Conservation (phyloP, 2,113 vertebrate species). For the Mionectes macconnelli region DNA sequence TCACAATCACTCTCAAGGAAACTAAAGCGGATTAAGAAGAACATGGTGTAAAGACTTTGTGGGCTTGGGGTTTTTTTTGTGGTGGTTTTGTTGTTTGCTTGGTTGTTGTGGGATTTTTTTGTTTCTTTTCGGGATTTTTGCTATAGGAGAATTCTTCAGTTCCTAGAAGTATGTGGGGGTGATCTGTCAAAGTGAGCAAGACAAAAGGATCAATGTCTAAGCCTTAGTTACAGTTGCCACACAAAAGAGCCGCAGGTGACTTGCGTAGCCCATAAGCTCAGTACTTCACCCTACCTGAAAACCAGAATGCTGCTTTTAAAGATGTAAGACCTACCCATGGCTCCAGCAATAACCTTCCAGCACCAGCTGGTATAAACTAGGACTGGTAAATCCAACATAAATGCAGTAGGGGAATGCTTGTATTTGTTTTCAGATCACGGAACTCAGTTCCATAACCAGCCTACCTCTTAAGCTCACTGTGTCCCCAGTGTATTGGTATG, state of each 20-base stretch:
- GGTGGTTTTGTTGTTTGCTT: neutral
- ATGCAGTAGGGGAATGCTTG: neutral
- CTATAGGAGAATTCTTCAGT: neutral
- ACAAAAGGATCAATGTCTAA: neutral
- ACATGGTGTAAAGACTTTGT: neutral
- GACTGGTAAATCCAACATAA: neutral
- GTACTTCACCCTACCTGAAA: neutral
- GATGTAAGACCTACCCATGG: neutral
- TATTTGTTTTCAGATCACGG: neutral
- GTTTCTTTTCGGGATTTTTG: neutral
- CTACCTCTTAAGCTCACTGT: neutral
- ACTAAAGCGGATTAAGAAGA: neutral
- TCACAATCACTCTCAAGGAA: neutral
- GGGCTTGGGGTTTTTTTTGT: neutral
- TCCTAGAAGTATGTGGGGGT: neutral
- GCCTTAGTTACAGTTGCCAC: neutral
- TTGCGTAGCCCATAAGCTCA: neutral
- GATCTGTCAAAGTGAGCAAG: neutral
- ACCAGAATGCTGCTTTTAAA: neutral
- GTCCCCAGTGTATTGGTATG: neutral
- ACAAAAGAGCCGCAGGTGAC: neutral
- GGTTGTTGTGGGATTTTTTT: no score
- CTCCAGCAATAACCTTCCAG: neutral
- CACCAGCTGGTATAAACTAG: neutral
- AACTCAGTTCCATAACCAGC: neutral